Percentiles rank a stretch among this genome's conserved stretches.
phyloP scores from a whole-genome alignment of 2,797 vertebrate species.

The Argentina silus region DNA sequence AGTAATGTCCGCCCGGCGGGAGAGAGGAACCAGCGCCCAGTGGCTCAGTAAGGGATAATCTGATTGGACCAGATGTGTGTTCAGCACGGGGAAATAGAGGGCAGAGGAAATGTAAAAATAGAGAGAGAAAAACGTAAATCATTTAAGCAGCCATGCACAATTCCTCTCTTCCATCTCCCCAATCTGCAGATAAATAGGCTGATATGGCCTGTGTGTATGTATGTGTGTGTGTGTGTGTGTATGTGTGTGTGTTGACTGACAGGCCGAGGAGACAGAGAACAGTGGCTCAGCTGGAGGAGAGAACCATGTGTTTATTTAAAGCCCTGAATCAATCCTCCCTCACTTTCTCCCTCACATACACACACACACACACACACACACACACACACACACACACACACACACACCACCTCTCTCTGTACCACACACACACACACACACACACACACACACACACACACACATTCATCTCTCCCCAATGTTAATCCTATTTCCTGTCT shows the following conservation, averaged over 20 bases:
- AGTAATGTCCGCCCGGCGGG: not conserved
- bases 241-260: not conserved
- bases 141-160: conserved; percentile 24
- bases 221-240: not conserved
- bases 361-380: not conserved
- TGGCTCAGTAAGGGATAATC: not conserved
- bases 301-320: conserved; percentile 10
- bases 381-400: too few relatives aligned
- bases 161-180: conserved; percentile 23
- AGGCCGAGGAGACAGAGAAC: not conserved
- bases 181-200: conserved; percentile 32
- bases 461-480: too few relatives aligned
- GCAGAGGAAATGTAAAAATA: conserved; percentile 1
- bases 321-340: conserved; percentile 7
- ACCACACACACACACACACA: too few relatives aligned
- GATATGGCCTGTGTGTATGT: conserved; percentile 12
- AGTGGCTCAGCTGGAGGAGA: not conserved
- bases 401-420: too few relatives aligned
- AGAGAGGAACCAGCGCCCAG: not conserved
- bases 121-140: not conserved
- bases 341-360: not conserved
- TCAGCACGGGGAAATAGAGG: not conserved
- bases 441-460: too few relatives aligned
- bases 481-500: too few relatives aligned
- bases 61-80: not conserved